These are phyloP conservation scores for Calyptommatus sinebrachiatus DNA, from an alignment of 2,113 vertebrate genomes.

Conservation along the genomic window DNA sequence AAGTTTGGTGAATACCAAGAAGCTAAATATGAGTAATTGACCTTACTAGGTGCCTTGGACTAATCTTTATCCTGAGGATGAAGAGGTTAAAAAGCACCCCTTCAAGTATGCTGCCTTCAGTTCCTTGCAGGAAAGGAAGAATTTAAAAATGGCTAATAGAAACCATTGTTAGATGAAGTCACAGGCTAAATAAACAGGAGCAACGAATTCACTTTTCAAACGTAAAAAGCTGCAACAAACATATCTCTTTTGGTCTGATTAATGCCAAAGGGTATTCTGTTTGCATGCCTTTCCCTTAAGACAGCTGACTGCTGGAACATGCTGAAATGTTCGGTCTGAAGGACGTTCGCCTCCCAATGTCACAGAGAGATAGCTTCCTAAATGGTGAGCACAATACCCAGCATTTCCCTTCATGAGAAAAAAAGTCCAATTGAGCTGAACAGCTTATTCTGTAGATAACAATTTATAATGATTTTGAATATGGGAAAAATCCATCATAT, in stretches of 20 bases:
- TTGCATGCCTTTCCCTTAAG: background rate
- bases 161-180: background rate
- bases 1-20: too few species aligned
- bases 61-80: background rate
- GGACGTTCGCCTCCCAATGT: background rate
- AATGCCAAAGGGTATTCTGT: background rate
- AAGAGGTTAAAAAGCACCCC: background rate
- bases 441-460: background rate
- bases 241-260: background rate
- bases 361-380: background rate
- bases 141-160: background rate
- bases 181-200: background rate
- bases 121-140: background rate
- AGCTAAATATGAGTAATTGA: background rate
- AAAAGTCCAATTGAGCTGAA: background rate
- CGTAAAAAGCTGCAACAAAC: background rate
- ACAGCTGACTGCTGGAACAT: background rate
- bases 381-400: background rate
- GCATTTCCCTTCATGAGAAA: background rate
- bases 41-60: background rate
- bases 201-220: background rate
- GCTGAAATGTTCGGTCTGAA: background rate
- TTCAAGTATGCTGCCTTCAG: background rate
- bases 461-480: constrained; percentile 3
- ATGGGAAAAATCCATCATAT: background rate